phyloP scores from a whole-genome alignment of 2,888 invertebrate genomes.

The Pterobdella sp. region DNA sequence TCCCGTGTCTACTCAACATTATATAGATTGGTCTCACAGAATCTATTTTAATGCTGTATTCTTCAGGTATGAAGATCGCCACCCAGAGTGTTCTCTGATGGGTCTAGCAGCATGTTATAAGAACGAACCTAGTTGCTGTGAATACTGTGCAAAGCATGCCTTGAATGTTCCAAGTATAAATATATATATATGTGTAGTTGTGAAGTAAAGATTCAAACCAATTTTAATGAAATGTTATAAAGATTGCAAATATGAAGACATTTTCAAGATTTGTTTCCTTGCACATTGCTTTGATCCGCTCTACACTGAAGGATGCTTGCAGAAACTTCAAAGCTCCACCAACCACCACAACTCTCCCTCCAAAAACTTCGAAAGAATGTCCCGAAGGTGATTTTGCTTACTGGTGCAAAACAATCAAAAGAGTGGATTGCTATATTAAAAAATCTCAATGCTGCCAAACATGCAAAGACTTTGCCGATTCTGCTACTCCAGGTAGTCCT shows the following conservation, averaged over 20 bases:
- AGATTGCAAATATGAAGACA: conserved; percentile 24
- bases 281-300: conserved; percentile 24
- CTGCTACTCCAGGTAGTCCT: background rate
- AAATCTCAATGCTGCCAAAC: background rate
- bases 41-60: too few relatives aligned
- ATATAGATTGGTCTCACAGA: too few relatives aligned
- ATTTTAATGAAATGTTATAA: background rate
- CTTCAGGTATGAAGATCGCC: conserved; percentile 11
- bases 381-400: conserved; percentile 13
- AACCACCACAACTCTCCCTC: conserved; percentile 2
- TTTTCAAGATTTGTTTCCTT: background rate
- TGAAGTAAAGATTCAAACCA: too few relatives aligned
- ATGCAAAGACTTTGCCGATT: background rate
- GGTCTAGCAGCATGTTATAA: background rate
- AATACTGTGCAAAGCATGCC: background rate
- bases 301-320: conserved; percentile 27
- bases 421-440: background rate
- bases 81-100: background rate
- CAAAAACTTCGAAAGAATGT: background rate
- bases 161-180: background rate
- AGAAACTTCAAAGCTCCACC: background rate
- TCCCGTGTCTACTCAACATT: too few relatives aligned
- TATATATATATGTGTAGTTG: too few relatives aligned
- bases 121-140: conserved; percentile 15
- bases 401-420: conserved; percentile 17